Evolutionary conservation across 2,888 invertebrate species (phyloP), one percentile per base, ranked within the genome.

Genomic region (Phania funesta): DNA sequence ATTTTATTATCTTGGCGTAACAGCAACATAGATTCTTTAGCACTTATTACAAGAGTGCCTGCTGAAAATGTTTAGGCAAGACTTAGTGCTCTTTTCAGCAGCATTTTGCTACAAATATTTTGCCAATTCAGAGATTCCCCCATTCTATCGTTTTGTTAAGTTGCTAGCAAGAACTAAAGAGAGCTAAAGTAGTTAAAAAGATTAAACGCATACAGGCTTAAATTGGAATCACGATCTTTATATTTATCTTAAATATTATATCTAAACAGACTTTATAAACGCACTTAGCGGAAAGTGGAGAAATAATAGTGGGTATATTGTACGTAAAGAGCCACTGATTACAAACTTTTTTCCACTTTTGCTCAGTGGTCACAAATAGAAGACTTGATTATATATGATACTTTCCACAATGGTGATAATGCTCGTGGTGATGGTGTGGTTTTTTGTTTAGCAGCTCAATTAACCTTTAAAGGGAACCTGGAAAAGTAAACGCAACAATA

Each of bases 171-270:
- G 2, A 64, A 75, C 70, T 58, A 7, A 3, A 20, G 16, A 22
- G 11, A 26, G 18, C 3, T 7, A 29, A 18, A 67, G 22, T 24
- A 68, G 32, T 44, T 35, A 60, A 35, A 64, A 78, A 84, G 85
- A 85, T 84, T 85, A 85, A 85, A 85, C 82, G 74, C 82, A 85
- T 84, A 86, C 85, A 86, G 85, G 86, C 84, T 84, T 85, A 86
- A 85, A 86, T 85, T 86, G 85, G 85, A 86, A 86, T 86, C 86
- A 86, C 86, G 86, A 86, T 85, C 83, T 85, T 83, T 83, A 84
- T 84, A 86, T 86, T 85, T 86, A 86, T 86, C 86, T 86, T 71
- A 83, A 85, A 86, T 85, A 84, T 86, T 84, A 85, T 77, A 85
- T 84, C 85, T 85, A 84, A 85, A 80, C 84, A 82, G 82, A 75